phyloP scores from a whole-genome alignment of 2,797 vertebrate genomes.

The Saxicola maurus region DNA sequence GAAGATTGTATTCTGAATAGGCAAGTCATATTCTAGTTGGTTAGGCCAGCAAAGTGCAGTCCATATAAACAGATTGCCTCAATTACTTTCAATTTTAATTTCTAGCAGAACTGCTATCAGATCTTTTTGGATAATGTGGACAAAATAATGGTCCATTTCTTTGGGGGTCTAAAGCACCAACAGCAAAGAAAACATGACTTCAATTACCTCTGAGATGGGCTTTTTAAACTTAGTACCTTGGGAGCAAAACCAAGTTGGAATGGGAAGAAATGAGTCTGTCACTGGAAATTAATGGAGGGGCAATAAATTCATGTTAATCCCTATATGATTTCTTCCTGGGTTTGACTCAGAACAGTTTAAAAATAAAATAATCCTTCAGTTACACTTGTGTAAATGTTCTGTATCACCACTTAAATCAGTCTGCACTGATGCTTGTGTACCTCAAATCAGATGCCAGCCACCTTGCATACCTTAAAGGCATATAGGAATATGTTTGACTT shows the following conservation, averaged over 20 bases:
- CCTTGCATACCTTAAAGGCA: not conserved
- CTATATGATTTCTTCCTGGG: not conserved
- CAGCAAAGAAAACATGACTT: not conserved
- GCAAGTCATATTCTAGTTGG: not conserved
- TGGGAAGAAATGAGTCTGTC: not conserved
- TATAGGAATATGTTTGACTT: not conserved
- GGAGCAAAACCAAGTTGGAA: not conserved
- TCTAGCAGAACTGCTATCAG: not conserved
- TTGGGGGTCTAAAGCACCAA: not conserved
- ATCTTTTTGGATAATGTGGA: not conserved
- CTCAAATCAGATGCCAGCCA: not conserved
- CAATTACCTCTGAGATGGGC: not conserved
- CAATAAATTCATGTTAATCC: not conserved
- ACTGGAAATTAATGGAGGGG: not conserved
- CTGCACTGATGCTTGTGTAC: not conserved
- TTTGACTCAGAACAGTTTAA: not conserved
- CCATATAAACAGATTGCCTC: not conserved
- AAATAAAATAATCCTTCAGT: constrained; percentile 19
- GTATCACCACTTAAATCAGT: not conserved
- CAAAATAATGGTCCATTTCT: not conserved
- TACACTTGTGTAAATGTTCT: not conserved
- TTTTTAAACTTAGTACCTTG: not conserved
- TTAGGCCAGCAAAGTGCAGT: not conserved
- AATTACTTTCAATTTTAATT: constrained; percentile 1
- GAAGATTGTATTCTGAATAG: not conserved